Conservation (phyloP, 2,797 vertebrate species). For the Saxicola maurus region DNA sequence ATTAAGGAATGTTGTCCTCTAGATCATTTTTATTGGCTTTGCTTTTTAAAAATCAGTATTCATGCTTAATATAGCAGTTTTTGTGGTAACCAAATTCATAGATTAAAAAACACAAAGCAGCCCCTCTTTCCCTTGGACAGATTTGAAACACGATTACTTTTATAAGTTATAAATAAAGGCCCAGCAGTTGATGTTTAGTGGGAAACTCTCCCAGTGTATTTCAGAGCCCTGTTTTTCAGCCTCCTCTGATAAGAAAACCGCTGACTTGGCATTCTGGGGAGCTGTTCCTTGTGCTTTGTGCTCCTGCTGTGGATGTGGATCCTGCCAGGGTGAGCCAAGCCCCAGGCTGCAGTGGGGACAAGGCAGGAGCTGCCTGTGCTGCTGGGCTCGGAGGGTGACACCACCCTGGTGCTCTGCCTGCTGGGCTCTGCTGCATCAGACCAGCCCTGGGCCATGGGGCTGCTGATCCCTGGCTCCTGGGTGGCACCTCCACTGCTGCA, state of each 20-base stretch:
- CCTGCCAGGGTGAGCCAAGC: neutral
- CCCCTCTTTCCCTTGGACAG: neutral
- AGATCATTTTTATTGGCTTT: slow-evolving; percentile 39
- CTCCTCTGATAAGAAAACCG: slow-evolving; percentile 10
- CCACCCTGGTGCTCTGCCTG: rapidly evolving
- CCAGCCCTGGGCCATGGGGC: rapidly evolving
- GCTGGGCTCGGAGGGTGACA: rapidly evolving
- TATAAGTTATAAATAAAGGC: slow-evolving; percentile 18
- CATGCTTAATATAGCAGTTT: neutral
- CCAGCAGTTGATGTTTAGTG: slow-evolving; percentile 20
- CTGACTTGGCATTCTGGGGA: neutral
- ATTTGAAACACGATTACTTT: neutral
- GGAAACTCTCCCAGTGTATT: slow-evolving; percentile 32
- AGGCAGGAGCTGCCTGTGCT: neutral
- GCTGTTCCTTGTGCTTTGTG: neutral
- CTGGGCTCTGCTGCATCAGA: neutral
- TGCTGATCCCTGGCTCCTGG: neutral
- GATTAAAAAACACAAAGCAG: neutral
- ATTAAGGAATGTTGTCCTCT: slow-evolving; percentile 21
- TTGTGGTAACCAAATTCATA: slow-evolving; percentile 13
- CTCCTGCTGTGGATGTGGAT: neutral
- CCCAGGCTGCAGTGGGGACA: neutral
- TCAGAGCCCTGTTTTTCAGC: slow-evolving; percentile 8
- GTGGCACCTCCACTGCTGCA: too few relatives aligned
- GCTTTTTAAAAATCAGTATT: slow-evolving; percentile 29